phyloP scores from a whole-genome alignment of 2,113 vertebrate species.

The Hemiscyllium ocellatum region DNA sequence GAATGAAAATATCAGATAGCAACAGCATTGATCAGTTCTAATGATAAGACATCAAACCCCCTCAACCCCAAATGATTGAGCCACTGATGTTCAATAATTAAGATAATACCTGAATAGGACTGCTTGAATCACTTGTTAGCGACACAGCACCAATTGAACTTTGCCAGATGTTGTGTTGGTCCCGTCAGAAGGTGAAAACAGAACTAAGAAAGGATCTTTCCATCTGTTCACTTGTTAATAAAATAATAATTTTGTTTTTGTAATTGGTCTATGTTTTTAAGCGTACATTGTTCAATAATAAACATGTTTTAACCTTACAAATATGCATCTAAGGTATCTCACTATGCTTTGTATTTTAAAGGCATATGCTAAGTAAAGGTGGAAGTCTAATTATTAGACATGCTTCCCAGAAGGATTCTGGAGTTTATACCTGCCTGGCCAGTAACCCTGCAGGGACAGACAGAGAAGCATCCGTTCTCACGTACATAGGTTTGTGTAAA shows the following conservation, averaged over 20 bases:
- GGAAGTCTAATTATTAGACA: conserved; percentile 76
- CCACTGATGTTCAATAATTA: not conserved
- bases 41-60: not conserved
- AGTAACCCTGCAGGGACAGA: conserved; percentile 83
- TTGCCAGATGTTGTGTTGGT: not conserved
- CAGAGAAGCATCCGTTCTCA: conserved; percentile 64
- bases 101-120: not conserved
- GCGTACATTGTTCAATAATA: not conserved
- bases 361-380: conserved; percentile 72
- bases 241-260: not conserved
- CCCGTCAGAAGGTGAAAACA: not conserved
- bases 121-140: not conserved
- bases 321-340: not conserved
- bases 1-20: not conserved
- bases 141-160: not conserved
- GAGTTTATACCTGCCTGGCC: conserved; percentile 80
- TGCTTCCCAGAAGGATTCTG: conserved; percentile 67
- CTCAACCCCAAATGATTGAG: not conserved
- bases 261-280: not conserved
- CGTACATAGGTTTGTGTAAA: conserved; percentile 67
- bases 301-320: not conserved
- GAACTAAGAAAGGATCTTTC: not conserved
- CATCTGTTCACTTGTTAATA: not conserved
- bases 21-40: not conserved
- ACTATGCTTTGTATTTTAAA: conserved; percentile 45